A percentile compares a stretch with the other conserved stretches of the same genome.
Conservation (phyloP, 1,140 invertebrate species). For the Lamellibrachia luymesi region DNA sequence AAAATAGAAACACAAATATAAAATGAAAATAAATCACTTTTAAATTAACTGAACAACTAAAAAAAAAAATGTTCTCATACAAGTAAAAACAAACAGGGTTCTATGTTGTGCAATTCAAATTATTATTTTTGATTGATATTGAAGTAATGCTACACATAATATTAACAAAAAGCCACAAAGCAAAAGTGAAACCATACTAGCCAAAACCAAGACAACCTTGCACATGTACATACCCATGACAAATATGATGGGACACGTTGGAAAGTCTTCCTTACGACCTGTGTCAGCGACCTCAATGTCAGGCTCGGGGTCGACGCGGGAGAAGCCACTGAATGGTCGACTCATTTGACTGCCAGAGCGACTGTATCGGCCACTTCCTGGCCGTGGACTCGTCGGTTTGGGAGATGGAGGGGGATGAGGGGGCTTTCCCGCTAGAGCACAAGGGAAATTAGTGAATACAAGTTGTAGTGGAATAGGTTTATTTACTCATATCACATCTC, state of each 20-base stretch:
- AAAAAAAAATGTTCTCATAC: background rate
- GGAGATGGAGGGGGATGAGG: background rate
- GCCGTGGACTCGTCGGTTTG: conserved; percentile 17
- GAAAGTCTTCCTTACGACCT: conserved; percentile 18
- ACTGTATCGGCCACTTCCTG: conserved; percentile 11
- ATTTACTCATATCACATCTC: too few relatives aligned
- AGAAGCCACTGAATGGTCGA: conserved; percentile 11
- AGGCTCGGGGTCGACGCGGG: background rate
- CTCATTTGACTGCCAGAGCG: background rate
- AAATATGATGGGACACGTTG: conserved; percentile 28
- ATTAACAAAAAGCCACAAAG: background rate
- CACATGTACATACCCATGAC: conserved; percentile 16
- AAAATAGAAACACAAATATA: background rate
- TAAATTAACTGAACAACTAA: background rate
- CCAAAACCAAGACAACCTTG: background rate
- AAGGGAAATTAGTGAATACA: background rate
- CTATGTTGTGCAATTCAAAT: background rate
- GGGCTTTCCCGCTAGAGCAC: background rate
- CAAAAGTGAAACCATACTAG: background rate
- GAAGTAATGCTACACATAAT: background rate
- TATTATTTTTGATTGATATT: background rate
- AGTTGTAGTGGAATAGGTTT: background rate
- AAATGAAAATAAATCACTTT: background rate
- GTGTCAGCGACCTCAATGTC: conserved; percentile 19
- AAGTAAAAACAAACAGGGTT: background rate